phyloP scores from a whole-genome alignment of 2,888 invertebrate genomes.

The Sclerodermus sp. region DNA sequence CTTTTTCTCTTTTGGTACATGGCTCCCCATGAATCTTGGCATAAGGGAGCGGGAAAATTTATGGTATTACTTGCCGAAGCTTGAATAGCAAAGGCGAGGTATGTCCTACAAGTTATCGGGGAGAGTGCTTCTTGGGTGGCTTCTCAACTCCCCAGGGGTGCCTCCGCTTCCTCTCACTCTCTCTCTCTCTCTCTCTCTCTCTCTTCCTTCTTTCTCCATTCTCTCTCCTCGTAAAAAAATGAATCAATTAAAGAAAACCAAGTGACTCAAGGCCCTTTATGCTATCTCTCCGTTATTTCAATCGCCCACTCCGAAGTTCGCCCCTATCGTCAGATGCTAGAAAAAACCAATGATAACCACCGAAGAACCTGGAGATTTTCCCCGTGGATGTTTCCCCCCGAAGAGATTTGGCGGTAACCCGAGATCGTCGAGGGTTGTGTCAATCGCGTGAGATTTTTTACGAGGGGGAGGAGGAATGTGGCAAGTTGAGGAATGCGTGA shows the following conservation, averaged over 20 bases:
- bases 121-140: conserved; percentile 54
- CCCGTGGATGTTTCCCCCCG: no score
- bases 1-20: no score
- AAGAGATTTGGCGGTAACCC: no score
- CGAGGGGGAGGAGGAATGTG: no score
- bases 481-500: no score
- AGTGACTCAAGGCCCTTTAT: no score
- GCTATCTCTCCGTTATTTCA: no score
- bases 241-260: background rate
- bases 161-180: conserved; percentile 5
- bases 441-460: no score
- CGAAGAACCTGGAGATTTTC: no score
- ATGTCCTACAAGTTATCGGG: conserved; percentile 49
- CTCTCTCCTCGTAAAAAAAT: background rate
- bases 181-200: conserved; percentile 10
- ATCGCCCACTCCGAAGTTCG: no score
- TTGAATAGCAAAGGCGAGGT: conserved; percentile 43
- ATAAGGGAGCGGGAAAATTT: conserved; percentile 17
- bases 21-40: no score
- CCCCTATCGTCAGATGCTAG: background rate
- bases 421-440: no score
- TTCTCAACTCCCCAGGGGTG: conserved; percentile 45
- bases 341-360: background rate
- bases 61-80: conserved; percentile 41
- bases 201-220: background rate